These are phyloP conservation scores for Sarcophaga subvicina DNA, from an alignment of 2,888 invertebrate genomes.

Conservation along the genomic window DNA sequence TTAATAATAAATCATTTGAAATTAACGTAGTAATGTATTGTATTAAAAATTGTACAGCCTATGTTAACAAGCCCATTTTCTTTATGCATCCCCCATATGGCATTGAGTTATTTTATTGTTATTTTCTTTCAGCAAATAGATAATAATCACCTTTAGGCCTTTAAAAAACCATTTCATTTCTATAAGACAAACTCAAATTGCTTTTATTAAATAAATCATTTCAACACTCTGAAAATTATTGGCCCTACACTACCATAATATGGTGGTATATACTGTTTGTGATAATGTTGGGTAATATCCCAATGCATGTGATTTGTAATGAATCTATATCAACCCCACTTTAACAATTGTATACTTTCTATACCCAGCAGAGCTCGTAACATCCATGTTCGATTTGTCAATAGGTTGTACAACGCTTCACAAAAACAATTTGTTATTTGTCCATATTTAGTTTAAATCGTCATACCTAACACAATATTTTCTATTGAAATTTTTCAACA, in stretches of 20 bases:
- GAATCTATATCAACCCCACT: no score
- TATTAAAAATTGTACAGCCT: not conserved
- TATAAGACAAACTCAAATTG: constrained; percentile 25
- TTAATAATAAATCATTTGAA: constrained; percentile 33
- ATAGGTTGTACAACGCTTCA: no score
- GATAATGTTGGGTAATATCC: no score
- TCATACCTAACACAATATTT: no score
- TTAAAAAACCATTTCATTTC: not conserved
- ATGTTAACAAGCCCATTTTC: not conserved
- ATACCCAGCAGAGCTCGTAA: no score
- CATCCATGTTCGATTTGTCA: no score
- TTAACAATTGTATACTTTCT: no score
- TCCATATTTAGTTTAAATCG: no score
- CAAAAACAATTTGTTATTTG: no score
- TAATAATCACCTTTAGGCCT: constrained; percentile 41
- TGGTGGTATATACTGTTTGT: no score
- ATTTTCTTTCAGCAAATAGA: constrained; percentile 17
- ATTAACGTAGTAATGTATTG: constrained; percentile 24
- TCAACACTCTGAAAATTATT: constrained; percentile 37
- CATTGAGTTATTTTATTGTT: not conserved
- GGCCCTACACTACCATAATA: not conserved
- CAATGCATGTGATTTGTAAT: no score
- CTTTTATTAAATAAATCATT: constrained; percentile 57
- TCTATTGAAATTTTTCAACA: no score
- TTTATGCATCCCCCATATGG: not conserved